These are phyloP conservation scores for Mythimna vitellina DNA, from an alignment of 2,888 invertebrate genomes.

Conservation along the genomic window DNA sequence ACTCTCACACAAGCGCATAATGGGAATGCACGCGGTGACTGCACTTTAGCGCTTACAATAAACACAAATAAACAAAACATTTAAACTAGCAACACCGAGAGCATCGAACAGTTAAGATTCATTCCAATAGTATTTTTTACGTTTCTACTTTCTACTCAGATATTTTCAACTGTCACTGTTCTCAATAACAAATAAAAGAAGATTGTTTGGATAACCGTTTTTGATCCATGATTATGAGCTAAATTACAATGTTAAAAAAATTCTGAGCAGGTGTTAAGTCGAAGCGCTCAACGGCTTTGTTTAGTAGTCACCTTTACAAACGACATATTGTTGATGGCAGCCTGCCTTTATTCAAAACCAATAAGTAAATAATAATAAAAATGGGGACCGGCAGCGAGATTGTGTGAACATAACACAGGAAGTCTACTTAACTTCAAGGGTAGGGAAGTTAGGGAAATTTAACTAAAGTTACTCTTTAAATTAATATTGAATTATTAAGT, in stretches of 20 bases:
- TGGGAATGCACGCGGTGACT: slow-evolving; percentile 90
- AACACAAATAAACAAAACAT: slow-evolving; percentile 90
- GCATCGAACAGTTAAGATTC: slow-evolving; percentile 77
- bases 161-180: slow-evolving; percentile 49
- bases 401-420: slow-evolving; percentile 87
- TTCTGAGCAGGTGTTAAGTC: slow-evolving; percentile 85
- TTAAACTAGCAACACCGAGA: slow-evolving; percentile 81
- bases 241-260: slow-evolving; percentile 69
- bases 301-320: slow-evolving; percentile 89
- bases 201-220: slow-evolving; percentile 61
- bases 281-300: slow-evolving; percentile 86
- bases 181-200: slow-evolving; percentile 31
- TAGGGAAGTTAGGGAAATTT: slow-evolving; percentile 69
- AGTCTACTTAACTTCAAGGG: slow-evolving; percentile 82
- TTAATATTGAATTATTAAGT: slow-evolving; percentile 50
- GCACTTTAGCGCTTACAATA: slow-evolving; percentile 90
- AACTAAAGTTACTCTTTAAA: slow-evolving; percentile 41
- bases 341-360: slow-evolving; percentile 87
- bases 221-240: slow-evolving; percentile 59
- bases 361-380: slow-evolving; percentile 88
- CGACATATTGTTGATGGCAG: slow-evolving; percentile 88
- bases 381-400: slow-evolving; percentile 82
- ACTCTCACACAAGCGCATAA: slow-evolving; percentile 78
- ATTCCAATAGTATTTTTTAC: slow-evolving; percentile 60
- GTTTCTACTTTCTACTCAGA: slow-evolving; percentile 37